Conservation (phyloP, 1,140 invertebrate species). For the Tetramorium alpestre region DNA sequence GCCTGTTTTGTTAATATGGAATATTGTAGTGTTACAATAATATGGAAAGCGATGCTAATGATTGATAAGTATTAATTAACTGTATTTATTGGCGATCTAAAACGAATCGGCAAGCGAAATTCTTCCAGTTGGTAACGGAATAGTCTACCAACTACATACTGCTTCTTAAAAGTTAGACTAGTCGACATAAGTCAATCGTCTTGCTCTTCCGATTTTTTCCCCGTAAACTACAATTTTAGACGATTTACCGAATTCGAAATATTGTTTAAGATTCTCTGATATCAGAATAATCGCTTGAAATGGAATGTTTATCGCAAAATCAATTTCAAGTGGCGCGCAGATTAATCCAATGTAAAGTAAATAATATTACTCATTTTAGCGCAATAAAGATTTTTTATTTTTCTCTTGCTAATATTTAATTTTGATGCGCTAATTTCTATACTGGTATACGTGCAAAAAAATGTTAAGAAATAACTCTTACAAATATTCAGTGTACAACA, state of each 20-base stretch:
- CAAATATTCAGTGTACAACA: neutral
- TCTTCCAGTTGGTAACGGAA: constrained; percentile 68
- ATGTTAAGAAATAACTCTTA: neutral
- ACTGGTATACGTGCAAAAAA: neutral
- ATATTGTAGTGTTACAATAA: neutral
- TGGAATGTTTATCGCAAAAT: neutral
- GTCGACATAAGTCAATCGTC: neutral
- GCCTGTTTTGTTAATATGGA: neutral
- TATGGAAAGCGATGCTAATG: neutral
- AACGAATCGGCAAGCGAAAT: constrained; percentile 72
- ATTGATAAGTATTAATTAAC: neutral
- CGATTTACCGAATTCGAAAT: neutral
- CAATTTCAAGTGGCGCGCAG: neutral
- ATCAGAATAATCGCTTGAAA: neutral
- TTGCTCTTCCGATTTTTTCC: neutral
- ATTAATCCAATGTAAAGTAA: neutral
- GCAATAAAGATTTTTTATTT: neutral
- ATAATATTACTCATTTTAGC: neutral
- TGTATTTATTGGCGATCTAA: constrained; percentile 60
- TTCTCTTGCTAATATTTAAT: neutral
- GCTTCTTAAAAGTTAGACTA: constrained; percentile 29
- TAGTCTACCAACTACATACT: constrained; percentile 71
- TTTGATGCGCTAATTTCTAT: neutral
- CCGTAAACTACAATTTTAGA: neutral
- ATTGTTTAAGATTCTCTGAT: neutral